These are phyloP conservation scores for Syngnathoides biaculeatus DNA, from an alignment of 2,113 vertebrate genomes.

Conservation along the genomic window DNA sequence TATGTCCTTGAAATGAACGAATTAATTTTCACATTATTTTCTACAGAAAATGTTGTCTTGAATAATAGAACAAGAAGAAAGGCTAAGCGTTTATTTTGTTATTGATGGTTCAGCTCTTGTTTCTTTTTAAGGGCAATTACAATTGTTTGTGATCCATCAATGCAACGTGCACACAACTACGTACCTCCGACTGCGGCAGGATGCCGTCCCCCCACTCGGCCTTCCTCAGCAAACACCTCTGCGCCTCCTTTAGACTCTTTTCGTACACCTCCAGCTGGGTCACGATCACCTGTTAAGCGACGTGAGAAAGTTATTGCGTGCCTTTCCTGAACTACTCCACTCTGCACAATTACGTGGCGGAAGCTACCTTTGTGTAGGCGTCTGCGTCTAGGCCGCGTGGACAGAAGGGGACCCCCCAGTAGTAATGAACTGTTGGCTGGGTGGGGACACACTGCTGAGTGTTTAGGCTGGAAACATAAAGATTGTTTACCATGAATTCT, in stretches of 20 bases:
- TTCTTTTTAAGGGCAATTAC: not conserved
- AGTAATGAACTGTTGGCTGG: constrained; percentile 79
- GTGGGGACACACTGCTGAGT: not conserved
- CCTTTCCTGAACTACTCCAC: not conserved
- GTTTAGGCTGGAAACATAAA: constrained; percentile 1
- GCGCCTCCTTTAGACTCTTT: constrained; percentile 87
- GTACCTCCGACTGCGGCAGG: constrained; percentile 65
- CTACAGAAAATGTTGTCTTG: not conserved
- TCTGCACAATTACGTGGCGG: not conserved
- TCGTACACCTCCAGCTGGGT: constrained; percentile 92
- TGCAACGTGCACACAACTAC: not conserved
- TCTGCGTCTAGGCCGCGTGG: constrained; percentile 86
- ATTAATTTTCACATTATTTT: no score
- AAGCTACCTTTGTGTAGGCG: constrained; percentile 80
- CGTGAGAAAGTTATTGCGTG: not conserved
- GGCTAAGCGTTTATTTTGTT: not conserved
- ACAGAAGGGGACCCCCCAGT: constrained; percentile 96
- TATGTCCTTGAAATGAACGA: no score
- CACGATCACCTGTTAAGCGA: constrained; percentile 80
- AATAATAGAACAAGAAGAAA: not conserved
- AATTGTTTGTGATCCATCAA: not conserved
- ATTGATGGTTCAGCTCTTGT: not conserved
- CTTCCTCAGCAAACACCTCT: constrained; percentile 83
- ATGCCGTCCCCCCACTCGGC: constrained; percentile 82
- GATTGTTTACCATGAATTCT: not conserved